Evolutionary conservation across 2,888 invertebrate genomes (phyloP), one percentile per base, ranked within the genome.

Genomic region (Pheosia gnoma): DNA sequence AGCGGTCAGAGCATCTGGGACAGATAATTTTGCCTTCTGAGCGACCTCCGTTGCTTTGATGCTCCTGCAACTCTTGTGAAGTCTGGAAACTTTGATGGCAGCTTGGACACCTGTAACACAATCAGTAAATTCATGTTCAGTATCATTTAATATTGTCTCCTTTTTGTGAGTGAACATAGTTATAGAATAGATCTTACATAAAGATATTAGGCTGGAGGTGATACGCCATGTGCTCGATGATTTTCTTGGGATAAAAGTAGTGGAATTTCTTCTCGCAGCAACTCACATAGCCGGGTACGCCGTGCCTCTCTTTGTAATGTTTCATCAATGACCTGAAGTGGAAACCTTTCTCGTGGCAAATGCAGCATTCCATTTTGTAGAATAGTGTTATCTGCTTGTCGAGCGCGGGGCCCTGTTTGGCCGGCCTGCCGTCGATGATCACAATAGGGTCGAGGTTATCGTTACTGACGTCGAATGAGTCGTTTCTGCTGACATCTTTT

Each of bases 351-450:
- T 89, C 88, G 75, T 92, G 93, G 67, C 93, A 93, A 70, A 93
- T 93, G 64, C 90, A 89, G 68, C 93, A 93, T 79, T 93, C 93
- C 93, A 93, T 93, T 78, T 91, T 90, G 72, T 93, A 93, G 71
- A 93, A 93, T 5, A 93, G 74, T 2, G 90, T 90, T 72, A 93
- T 92, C 72, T 93, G 93, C 73, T 82, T 88, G 68, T 93, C 93
- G 57, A 93, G 74, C 8, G 87, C 92, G 0, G 85, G 73, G 1
- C 93, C 93, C 67, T 90, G 88, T 63, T 88, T 90, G 0, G 91
- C 93, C 5, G 93, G 93, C 63, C 85, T 83, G 3, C 93, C 93
- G 41, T 93, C 91, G 65, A 89, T 71, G 39, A 93, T 65, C 9
- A 93, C 91, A 63, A 88, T 66, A 2, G 88, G 83, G 65, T 93